Evolutionary conservation across 2,113 vertebrate species (phyloP).

Genomic region (Otus sunia): DNA sequence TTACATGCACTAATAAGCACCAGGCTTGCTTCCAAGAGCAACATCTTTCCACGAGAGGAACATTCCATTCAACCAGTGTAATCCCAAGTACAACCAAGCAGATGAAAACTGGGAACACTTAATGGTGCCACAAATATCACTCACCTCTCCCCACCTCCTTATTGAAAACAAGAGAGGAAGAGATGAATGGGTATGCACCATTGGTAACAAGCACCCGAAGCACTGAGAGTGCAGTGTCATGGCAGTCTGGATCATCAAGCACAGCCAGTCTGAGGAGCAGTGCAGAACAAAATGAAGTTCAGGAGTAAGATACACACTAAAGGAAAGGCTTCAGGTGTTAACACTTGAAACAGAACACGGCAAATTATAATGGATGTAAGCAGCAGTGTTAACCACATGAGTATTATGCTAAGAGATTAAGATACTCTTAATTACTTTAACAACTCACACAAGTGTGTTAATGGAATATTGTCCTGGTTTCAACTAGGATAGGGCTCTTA

Average conservation of each 20-base stretch:
- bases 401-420: not conserved
- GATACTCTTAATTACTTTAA: not conserved
- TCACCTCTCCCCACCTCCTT: not conserved
- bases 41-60: not conserved
- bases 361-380: not conserved
- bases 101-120: not conserved
- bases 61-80: not conserved
- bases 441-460: not conserved
- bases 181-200: not conserved
- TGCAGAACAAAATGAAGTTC: not conserved
- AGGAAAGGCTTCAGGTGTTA: not conserved
- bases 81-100: not conserved
- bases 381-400: not conserved
- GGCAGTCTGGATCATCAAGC: rapidly evolving
- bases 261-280: not conserved
- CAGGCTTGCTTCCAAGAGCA: not conserved
- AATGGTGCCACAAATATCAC: rapidly evolving
- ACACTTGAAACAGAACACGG: not conserved
- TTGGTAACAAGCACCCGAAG: rapidly evolving
- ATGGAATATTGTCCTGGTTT: not conserved
- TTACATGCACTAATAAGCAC: not conserved
- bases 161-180: not conserved
- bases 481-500: too few relatives aligned
- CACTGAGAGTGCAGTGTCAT: rapidly evolving
- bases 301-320: not conserved